Conservation (phyloP, 23 tunicate genomes). For the Halocynthia aurantium region DNA sequence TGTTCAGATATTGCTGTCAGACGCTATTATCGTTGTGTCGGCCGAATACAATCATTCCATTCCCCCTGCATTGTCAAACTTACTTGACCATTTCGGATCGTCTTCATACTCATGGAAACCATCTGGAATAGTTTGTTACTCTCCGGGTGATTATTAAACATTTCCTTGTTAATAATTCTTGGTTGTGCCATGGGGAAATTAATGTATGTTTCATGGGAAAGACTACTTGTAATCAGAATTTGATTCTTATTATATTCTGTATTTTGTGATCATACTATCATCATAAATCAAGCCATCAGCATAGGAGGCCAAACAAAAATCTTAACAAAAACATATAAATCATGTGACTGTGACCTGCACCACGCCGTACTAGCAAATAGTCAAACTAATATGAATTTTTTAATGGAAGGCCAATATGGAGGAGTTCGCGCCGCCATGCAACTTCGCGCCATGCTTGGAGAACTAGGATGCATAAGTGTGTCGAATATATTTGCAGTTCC, state of each 20-base stretch:
- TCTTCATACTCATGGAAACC: slow-evolving; percentile 48
- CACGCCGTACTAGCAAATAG: too few relatives aligned
- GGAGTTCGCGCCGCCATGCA: slow-evolving; percentile 81
- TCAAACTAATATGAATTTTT: neutral
- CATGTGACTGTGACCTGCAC: too few relatives aligned
- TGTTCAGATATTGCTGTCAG: slow-evolving; percentile 50
- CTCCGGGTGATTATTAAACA: slow-evolving; percentile 39
- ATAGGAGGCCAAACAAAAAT: too few relatives aligned
- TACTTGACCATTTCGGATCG: slow-evolving; percentile 67
- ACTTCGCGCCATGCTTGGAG: slow-evolving; percentile 72
- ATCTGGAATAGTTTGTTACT: slow-evolving; percentile 76
- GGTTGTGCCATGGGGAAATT: neutral
- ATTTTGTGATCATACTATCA: neutral
- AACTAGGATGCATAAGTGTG: slow-evolving; percentile 78
- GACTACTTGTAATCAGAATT: neutral
- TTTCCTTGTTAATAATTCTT: neutral
- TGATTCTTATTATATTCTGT: neutral
- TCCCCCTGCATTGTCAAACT: slow-evolving; percentile 71
- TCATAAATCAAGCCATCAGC: too few relatives aligned
- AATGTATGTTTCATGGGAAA: slow-evolving; percentile 6
- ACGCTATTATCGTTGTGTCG: slow-evolving; percentile 73
- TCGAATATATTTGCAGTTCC: slow-evolving; percentile 82
- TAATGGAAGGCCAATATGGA: slow-evolving; percentile 43
- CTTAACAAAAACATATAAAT: too few relatives aligned
- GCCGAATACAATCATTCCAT: slow-evolving; percentile 87